Evolutionary conservation across 2,113 vertebrate species (phyloP).

Genomic region (Tringa solitaria): DNA sequence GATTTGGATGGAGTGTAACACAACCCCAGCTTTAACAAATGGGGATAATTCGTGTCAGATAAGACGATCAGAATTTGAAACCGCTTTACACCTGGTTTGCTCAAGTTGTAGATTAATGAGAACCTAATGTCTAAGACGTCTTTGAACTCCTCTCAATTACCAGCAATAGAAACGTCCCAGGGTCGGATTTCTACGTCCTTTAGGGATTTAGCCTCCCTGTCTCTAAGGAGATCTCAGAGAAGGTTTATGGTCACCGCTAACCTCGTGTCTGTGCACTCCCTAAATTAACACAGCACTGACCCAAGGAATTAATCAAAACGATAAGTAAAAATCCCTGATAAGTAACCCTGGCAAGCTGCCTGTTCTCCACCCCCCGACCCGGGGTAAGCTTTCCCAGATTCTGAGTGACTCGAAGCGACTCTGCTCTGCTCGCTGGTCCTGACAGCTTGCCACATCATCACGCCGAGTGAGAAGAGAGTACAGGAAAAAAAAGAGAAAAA

Average conservation of each 20-base stretch:
- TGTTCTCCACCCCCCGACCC: background rate
- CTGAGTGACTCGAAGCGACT: slow-evolving; percentile 18
- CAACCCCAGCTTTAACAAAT: background rate
- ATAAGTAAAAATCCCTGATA: background rate
- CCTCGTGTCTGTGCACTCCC: background rate
- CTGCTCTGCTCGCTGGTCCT: background rate
- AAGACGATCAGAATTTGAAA: background rate
- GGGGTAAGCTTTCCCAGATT: slow-evolving; percentile 13
- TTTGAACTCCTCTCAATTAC: background rate
- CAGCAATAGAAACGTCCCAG: background rate
- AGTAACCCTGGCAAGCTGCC: background rate
- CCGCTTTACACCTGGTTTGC: background rate
- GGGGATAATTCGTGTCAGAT: background rate
- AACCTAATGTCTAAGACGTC: background rate
- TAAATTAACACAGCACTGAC: slow-evolving; percentile 1
- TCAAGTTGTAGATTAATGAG: background rate
- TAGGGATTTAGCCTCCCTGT: background rate
- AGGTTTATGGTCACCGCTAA: background rate
- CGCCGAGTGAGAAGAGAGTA: slow-evolving; percentile 4
- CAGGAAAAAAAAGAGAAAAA: background rate
- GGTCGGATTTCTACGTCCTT: background rate
- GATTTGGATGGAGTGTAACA: background rate
- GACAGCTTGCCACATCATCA: slow-evolving; percentile 37
- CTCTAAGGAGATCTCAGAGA: background rate
- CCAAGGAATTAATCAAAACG: background rate